These are phyloP conservation scores for Tachyglossus aculeatus DNA, from an alignment of 2,797 vertebrate genomes.

Conservation along the genomic window DNA sequence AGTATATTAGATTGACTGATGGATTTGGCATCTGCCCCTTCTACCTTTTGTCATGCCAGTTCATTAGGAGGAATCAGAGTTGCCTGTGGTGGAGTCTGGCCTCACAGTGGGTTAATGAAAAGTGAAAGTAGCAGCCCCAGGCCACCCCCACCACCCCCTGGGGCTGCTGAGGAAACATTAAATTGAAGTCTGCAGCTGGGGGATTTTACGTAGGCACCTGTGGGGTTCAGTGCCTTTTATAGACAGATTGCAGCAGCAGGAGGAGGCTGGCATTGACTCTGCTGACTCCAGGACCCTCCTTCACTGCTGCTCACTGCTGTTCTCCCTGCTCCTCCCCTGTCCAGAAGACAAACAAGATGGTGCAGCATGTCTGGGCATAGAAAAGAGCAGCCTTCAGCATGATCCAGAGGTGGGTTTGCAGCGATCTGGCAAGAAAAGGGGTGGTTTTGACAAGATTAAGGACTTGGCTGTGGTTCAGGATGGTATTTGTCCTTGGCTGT, in stretches of 20 bases:
- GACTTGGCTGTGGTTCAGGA: slow-evolving; percentile 3
- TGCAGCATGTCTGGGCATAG: slow-evolving; percentile 46
- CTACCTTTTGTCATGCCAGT: no score
- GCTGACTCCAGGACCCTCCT: slow-evolving; percentile 67
- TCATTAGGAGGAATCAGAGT: no score
- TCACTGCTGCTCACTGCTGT: slow-evolving; percentile 53
- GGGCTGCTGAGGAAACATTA: slow-evolving; percentile 45
- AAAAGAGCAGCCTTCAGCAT: slow-evolving; percentile 39
- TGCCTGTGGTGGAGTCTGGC: not conserved
- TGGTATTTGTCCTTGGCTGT: slow-evolving; percentile 14
- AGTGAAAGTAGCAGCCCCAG: slow-evolving; percentile 58
- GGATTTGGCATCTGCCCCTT: no score
- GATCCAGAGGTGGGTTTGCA: slow-evolving; percentile 59
- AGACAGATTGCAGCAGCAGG: slow-evolving; percentile 73
- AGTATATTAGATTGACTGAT: no score
- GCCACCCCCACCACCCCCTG: no score
- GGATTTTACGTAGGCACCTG: slow-evolving; percentile 74
- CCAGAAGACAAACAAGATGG: slow-evolving; percentile 43
- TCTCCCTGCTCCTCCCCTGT: slow-evolving; percentile 56
- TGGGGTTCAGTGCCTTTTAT: slow-evolving; percentile 65
- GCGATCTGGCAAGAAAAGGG: not conserved
- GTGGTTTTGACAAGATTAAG: not conserved
- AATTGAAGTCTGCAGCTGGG: slow-evolving; percentile 66
- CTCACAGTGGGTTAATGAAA: slow-evolving; percentile 56
- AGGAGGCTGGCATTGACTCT: slow-evolving; percentile 68